Base-by-base conservation (phyloP, 2,888 invertebrate species). In the Ormyrus pomaceus region DNA sequence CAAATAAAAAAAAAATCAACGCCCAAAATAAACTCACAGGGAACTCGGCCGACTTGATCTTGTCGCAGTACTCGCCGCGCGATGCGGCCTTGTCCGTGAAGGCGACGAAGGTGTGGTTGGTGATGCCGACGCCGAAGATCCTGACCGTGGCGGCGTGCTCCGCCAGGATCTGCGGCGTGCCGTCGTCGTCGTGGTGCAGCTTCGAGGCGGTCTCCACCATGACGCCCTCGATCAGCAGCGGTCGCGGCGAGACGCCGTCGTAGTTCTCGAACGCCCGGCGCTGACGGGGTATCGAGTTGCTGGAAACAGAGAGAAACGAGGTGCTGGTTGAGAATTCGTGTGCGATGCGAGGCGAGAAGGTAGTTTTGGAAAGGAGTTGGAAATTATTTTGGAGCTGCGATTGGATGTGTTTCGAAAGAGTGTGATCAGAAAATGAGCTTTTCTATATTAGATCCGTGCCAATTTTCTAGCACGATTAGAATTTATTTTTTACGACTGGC, bases 101-200 rank as follows among this genome's bases (percentile, higher is more conserved):
- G 0, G 95, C 93, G 71, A 97, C 92, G 66, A 93, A 91, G 0
- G 95, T 95, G 77, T 93, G 89, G 0, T 93, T 88, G 0, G 93
- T 93, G 79, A 97, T 91, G 2, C 95, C 95, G 8, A 90, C 91
- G 0, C 97, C 97, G 88, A 96, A 97, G 53, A 97, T 87, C 69
- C 96, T 94, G 61, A 97, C 87, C 10, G 92, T 92, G 34, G 95
- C 93, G 3, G 91, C 90, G 0, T 91, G 89, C 70, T 93, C 93
- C 13, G 94, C 94, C 79, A 95, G 87, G 34, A 97, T 92, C 82
- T 93, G 93, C 0, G 96, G 96, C 55, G 95, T 92, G 0, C 96
- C 95, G 77, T 92, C 94, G n/a, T 91, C 91, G 65, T 64, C 62
- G 66, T 79, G 75, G 6, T 82, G 79, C 3, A 81, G 56, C 34